These are phyloP conservation scores for Netta rufina DNA, from an alignment of 2,797 vertebrate species.

Conservation along the genomic window DNA sequence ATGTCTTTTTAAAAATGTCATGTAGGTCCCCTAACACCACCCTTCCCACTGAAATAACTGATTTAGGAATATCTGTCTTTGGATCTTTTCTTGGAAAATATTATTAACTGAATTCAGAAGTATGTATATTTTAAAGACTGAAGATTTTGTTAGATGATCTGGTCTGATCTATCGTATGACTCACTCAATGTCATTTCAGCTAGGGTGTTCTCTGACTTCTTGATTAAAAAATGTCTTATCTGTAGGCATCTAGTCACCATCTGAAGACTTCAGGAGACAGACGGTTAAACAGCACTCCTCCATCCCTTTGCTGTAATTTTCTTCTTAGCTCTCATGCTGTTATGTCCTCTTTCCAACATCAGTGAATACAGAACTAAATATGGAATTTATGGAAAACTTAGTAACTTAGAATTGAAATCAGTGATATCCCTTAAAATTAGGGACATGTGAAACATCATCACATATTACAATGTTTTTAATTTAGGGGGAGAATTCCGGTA, in stretches of 20 bases:
- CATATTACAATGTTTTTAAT: neutral
- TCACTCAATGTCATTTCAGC: conserved; percentile 50
- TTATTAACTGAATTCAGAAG: neutral
- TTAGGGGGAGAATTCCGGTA: neutral
- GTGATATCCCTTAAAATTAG: neutral
- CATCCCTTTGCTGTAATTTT: conserved; percentile 1
- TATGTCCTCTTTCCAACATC: neutral
- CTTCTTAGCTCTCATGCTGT: neutral
- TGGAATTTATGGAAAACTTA: neutral
- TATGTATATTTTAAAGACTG: neutral
- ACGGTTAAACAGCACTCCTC: conserved; percentile 4
- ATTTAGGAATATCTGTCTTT: neutral
- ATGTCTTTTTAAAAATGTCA: neutral
- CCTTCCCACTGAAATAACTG: neutral
- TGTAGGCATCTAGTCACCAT: conserved; percentile 70
- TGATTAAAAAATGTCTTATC: conserved; percentile 65
- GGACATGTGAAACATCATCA: neutral
- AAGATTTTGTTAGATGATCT: neutral
- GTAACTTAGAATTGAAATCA: neutral
- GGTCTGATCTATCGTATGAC: conserved; percentile 37
- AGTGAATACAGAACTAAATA: neutral
- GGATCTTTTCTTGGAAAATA: neutral
- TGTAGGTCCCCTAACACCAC: neutral
- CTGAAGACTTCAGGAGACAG: conserved; percentile 48
- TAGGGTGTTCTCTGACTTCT: neutral